phyloP scores from a whole-genome alignment of 64 coral and sea anemone genomes.

The Dendrophyllia cribrosa region DNA sequence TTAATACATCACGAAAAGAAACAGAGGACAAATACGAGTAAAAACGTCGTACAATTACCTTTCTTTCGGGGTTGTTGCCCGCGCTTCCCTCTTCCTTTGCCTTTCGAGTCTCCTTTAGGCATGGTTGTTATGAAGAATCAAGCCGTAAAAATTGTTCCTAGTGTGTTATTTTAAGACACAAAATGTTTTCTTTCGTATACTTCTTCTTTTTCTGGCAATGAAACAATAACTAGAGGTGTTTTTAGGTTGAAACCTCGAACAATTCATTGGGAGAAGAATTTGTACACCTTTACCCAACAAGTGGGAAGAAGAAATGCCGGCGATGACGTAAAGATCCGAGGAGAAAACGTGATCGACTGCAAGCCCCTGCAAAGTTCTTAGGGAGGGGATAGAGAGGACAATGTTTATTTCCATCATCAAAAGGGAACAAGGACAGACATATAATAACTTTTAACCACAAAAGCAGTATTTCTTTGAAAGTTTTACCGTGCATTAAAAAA shows the following conservation, averaged over 20 bases:
- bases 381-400: conserved; percentile 8
- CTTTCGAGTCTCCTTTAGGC: conserved; percentile 88
- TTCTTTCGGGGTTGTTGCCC: conserved; percentile 61
- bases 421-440: not conserved
- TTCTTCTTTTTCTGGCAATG: conserved; percentile 85
- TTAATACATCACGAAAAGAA: not conserved
- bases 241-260: conserved; percentile 71
- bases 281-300: conserved; percentile 84
- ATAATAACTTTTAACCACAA: not conserved
- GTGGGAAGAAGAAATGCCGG: conserved; percentile 92
- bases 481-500: not conserved
- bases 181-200: conserved; percentile 97
- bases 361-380: not conserved
- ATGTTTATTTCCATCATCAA: not conserved
- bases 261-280: conserved; percentile 86
- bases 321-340: conserved; percentile 77
- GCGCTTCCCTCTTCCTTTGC: conserved; percentile 81
- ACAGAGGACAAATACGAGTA: not conserved
- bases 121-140: conserved; percentile 63
- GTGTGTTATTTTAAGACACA: conserved; percentile 81
- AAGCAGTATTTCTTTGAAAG: not conserved
- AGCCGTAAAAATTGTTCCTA: conserved; percentile 18
- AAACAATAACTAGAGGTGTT: conserved; percentile 83
- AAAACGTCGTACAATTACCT: conserved; percentile 58
- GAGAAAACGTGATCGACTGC: conserved; percentile 36